Base-by-base conservation (phyloP, 2,797 vertebrate species). In the Falco columbarius region DNA sequence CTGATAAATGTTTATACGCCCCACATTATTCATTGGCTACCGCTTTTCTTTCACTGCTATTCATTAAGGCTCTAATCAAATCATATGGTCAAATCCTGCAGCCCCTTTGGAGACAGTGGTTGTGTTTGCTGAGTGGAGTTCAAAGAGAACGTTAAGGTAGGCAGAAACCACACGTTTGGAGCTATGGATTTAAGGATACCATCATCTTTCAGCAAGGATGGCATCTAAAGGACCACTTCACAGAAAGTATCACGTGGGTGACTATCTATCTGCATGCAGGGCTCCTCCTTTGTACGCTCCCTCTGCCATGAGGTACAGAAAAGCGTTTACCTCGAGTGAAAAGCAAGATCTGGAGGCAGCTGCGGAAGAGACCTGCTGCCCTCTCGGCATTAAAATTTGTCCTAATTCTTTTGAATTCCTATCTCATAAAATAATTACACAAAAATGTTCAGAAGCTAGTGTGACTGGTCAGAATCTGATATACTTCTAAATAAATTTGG, bases 11-110 rank as follows among this genome's bases (percentile, higher is more conserved):
- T 81, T 68, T 81, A 30, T 10, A 29, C 1, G 0, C 27, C 65
- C 61, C 49, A 89, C 38, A 10, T 71, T 92, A 81, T 92, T 89
- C 79, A 88, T 6, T 85, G 15, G 46, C 62, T 23, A 46, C 47
- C 88, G 72, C 54, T 92, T 96, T 95, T 93, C 61, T 88, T 81
- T 91, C 75, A 46, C 42, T 63, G 55, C 30, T n/a, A 3, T 72
- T 90, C 71, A 46, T 86, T 83, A 91, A 75, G 46, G 22, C 15
- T 90, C 27, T 92, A 70, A 80, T 88, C 55, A 91, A 86, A 72
- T 59, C 61, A 70, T 24, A 2, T 5, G 20, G 68, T 44, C 24
- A 81, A 85, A 90, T 42, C 72, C 68, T 92, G 67, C 51, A 80
- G 47, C 21, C 34, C 12, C 34, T 30, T 74, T 47, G 36, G 79